Evolutionary conservation across 37 sponge, comb jelly and placozoan species (phyloP).

Genomic region (Corticium candelabrum): DNA sequence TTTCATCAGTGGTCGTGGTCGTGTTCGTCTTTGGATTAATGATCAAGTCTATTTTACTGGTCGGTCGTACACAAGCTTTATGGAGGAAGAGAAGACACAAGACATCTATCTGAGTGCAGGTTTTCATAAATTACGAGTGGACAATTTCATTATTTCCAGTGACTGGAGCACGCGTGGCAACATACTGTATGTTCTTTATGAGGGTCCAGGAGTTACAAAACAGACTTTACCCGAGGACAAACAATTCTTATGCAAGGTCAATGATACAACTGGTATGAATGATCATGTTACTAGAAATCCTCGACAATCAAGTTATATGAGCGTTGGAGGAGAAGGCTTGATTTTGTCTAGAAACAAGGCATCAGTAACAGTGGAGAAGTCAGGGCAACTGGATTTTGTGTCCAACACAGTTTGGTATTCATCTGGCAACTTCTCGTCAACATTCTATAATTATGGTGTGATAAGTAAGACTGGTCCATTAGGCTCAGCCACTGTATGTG

Average conservation of each 20-base stretch:
- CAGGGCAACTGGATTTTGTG: background rate
- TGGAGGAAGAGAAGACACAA: background rate
- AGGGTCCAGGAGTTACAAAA: background rate
- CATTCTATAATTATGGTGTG: background rate
- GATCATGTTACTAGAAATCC: background rate
- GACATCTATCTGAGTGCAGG: background rate
- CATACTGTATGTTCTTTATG: background rate
- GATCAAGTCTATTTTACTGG: background rate
- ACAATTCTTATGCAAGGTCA: background rate
- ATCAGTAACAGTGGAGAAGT: background rate
- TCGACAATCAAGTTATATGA: background rate
- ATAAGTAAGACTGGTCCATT: background rate
- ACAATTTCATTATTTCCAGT: background rate
- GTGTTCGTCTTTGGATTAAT: constrained; percentile 2
- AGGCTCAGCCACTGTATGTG: background rate
- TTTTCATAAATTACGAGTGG: background rate
- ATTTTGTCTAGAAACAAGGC: background rate
- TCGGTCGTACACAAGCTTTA: background rate
- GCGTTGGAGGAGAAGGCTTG: background rate
- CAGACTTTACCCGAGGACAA: background rate
- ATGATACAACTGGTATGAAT: background rate
- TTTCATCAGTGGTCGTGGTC: background rate
- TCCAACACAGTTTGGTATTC: background rate
- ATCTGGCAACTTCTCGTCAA: background rate
- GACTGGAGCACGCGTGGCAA: background rate